Evolutionary conservation across 2,888 invertebrate genomes (phyloP), one percentile per base, ranked within the genome.

Genomic region (Papilio elwesi): DNA sequence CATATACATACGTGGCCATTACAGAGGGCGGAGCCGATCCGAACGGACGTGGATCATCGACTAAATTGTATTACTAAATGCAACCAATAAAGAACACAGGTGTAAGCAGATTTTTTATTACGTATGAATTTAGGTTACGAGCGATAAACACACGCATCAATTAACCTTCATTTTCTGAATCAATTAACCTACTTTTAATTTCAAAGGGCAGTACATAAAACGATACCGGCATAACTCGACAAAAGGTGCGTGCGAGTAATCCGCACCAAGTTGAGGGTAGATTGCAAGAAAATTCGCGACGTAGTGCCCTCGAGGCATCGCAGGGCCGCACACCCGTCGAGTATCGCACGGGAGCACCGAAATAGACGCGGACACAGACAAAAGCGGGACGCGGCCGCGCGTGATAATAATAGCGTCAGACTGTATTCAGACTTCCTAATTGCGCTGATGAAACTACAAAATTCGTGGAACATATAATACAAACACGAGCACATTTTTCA

Each of bases 371-470:
- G 72, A 55, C 62, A 48, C 16, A 68, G 72, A 72, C 68, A 63
- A 72, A 68, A 72, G 63, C 68, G 68, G 68, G 72, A 72, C 67
- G 64, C 49, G 72, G 72, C 47, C 63, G 68, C 63, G 68, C 57
- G 66, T n/a, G 62, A 49, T 16, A 71, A 67, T 67, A 59, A 71
- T 71, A 71, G 62, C 43, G 15, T n/a, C 71, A 67, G 71, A 71
- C 71, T 66, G 66, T 59, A 15, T 49, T 43, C 71, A 71, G 66
- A 71, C 71, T 47, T 65, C 51, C 51, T 71, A 71, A 71, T 71
- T 71, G 52, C 15, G 49, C 47, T 38, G 57, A 59, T 38, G 38
- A n/a, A 59, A 59, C 38, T 38, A 48, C 8, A 47, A 11, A n/a
- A 16, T 12, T 26, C 26, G 26, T 26, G 26, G 1, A 26, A 26